These are phyloP conservation scores for Colaptes auratus DNA, from an alignment of 2,113 vertebrate species.

Conservation along the genomic window DNA sequence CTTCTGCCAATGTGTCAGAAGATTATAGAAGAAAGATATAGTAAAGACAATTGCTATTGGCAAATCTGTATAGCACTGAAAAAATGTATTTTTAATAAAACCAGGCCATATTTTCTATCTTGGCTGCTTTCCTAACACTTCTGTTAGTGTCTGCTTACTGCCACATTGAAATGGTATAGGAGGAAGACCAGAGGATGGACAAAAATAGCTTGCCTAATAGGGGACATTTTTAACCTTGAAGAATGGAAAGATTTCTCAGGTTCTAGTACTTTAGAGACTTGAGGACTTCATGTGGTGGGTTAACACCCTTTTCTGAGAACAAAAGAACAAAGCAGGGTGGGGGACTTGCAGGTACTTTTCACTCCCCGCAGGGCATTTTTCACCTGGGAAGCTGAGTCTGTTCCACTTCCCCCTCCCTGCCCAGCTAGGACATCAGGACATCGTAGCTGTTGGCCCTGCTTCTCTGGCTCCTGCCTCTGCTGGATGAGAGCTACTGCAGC, in stretches of 20 bases:
- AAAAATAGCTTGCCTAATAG: background rate
- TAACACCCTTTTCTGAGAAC: no score
- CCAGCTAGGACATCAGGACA: no score
- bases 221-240: background rate
- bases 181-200: background rate
- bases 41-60: background rate
- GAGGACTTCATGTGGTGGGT: no score
- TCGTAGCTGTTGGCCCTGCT: no score
- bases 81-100: background rate
- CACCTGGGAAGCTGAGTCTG: no score
- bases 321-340: no score
- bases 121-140: background rate
- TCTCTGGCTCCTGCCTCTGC: no score
- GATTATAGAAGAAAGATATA: background rate
- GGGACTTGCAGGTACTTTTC: no score
- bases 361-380: no score
- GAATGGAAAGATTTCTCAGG: background rate
- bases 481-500: no score
- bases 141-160: background rate
- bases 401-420: no score
- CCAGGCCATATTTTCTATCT: background rate
- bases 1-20: background rate
- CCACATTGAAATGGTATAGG: background rate
- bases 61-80: background rate
- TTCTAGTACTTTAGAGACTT: background rate